Evolutionary conservation across 1,140 invertebrate species (phyloP).

Genomic region (Eubasilissa regina): DNA sequence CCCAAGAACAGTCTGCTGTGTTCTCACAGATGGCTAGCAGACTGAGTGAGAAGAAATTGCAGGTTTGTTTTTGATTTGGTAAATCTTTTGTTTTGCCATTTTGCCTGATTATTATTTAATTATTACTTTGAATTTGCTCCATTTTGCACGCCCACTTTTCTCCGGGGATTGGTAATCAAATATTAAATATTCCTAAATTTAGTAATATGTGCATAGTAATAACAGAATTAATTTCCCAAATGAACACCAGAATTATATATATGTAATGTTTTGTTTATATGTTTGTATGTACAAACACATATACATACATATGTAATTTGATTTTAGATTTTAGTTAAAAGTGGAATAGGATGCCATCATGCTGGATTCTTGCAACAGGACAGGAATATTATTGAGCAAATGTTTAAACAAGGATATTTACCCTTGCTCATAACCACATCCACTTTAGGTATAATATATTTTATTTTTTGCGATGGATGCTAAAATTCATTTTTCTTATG

Average conservation of each 20-base stretch:
- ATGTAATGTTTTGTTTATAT: too few relatives aligned
- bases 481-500: neutral
- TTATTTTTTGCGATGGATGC: conserved; percentile 17
- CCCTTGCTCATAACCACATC: conserved; percentile 81
- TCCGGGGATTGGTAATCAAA: too few relatives aligned
- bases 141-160: too few relatives aligned
- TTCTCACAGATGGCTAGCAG: conserved; percentile 70
- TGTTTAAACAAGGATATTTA: conserved; percentile 78
- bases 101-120: too few relatives aligned
- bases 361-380: conserved; percentile 81
- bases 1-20: conserved; percentile 71
- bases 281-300: too few relatives aligned
- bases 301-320: too few relatives aligned
- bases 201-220: too few relatives aligned
- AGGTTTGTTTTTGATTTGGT: conserved; percentile 66
- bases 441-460: conserved; percentile 73
- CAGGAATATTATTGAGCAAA: conserved; percentile 75
- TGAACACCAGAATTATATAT: too few relatives aligned
- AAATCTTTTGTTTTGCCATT: neutral
- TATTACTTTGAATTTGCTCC: too few relatives aligned
- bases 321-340: conserved; percentile 66
- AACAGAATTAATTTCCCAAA: too few relatives aligned
- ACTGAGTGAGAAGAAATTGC: conserved; percentile 76
- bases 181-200: too few relatives aligned
- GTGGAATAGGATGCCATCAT: conserved; percentile 85